These are phyloP conservation scores for Arizona elegans DNA, from an alignment of 2,113 vertebrate species.

Conservation along the genomic window DNA sequence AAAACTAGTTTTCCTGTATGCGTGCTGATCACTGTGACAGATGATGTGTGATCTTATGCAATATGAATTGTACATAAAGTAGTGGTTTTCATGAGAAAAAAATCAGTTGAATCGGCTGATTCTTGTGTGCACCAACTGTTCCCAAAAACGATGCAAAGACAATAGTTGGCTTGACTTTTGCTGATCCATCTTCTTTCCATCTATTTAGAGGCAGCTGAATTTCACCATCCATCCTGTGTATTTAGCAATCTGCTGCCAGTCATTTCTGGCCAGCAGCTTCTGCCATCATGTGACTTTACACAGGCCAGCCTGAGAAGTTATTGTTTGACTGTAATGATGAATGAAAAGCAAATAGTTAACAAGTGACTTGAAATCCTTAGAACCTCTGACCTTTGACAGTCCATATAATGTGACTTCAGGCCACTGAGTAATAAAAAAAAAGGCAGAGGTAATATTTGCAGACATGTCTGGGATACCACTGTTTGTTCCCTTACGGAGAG, in stretches of 20 bases:
- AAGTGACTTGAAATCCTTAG: slow-evolving; percentile 51
- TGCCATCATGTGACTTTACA: slow-evolving; percentile 53
- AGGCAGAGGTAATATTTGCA: slow-evolving; percentile 53
- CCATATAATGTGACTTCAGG: slow-evolving; percentile 58
- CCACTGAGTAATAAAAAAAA: slow-evolving; percentile 59
- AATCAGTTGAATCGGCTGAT: background rate
- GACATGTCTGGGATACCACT: slow-evolving; percentile 55
- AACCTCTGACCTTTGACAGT: slow-evolving; percentile 60
- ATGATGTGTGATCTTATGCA: background rate
- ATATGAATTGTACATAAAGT: background rate
- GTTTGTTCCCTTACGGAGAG: slow-evolving; percentile 41
- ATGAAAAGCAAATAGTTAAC: slow-evolving; percentile 70
- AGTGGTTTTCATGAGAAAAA: background rate
- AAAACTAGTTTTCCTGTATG: background rate
- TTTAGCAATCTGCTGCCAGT: slow-evolving; percentile 43
- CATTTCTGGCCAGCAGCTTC: slow-evolving; percentile 40
- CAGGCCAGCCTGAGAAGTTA: slow-evolving; percentile 63
- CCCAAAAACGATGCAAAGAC: background rate
- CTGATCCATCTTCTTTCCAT: background rate
- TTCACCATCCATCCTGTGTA: background rate
- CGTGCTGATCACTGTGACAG: background rate
- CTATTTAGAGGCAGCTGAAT: background rate
- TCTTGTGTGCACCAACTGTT: background rate
- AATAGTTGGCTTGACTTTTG: background rate
- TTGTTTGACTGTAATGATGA: slow-evolving; percentile 61